phyloP scores from a whole-genome alignment of 2,797 vertebrate species.

The Arctocebus calabarensis region DNA sequence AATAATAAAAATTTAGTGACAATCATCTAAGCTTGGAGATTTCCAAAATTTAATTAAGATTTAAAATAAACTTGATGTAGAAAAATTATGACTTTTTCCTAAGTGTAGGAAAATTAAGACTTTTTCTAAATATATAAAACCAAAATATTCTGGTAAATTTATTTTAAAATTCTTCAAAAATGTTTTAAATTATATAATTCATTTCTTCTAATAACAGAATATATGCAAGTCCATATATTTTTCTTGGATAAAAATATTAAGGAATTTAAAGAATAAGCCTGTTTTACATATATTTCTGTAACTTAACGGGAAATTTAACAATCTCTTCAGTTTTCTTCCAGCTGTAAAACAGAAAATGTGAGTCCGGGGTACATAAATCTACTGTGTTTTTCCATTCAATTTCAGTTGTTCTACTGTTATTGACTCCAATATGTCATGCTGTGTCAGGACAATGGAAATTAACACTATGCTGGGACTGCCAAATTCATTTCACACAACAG shows the following conservation, averaged over 20 bases:
- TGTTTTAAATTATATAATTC: neutral
- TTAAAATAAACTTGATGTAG: neutral
- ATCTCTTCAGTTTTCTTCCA: constrained; percentile 45
- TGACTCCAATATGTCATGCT: constrained; percentile 32
- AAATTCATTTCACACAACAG: constrained; percentile 68
- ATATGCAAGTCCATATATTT: neutral
- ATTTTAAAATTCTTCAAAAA: neutral
- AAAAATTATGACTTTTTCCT: neutral
- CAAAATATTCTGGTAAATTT: neutral
- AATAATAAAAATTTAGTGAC: neutral
- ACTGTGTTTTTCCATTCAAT: constrained; percentile 32
- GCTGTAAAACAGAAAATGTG: constrained; percentile 4
- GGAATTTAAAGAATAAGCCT: neutral
- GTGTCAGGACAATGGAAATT: constrained; percentile 55
- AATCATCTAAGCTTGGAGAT: neutral
- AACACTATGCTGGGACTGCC: neutral
- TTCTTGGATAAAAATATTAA: neutral
- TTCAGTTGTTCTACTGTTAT: constrained; percentile 4
- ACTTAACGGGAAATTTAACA: neutral
- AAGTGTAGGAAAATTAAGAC: neutral
- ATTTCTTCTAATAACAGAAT: neutral
- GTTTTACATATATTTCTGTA: neutral
- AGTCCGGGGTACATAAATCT: constrained; percentile 36
- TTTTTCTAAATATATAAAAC: neutral
- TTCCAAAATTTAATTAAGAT: neutral